phyloP scores from a whole-genome alignment of 37 sponge, comb jelly and placozoan species.

The Chondrosia reniformis region DNA sequence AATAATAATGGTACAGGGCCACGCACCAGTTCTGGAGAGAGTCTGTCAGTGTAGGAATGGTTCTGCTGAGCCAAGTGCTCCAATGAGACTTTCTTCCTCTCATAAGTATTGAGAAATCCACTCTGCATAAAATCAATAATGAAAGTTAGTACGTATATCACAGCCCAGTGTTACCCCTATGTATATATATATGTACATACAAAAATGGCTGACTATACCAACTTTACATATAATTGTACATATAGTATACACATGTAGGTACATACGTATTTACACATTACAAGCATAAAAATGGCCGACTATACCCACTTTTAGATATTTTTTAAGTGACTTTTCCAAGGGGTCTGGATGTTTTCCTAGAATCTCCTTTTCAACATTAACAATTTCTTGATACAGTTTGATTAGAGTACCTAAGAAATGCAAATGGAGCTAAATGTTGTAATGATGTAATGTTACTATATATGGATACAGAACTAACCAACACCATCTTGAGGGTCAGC shows the following conservation, averaged over 20 bases:
- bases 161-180: neutral
- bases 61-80: constrained; percentile 37
- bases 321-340: constrained; percentile 64
- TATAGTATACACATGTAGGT: neutral
- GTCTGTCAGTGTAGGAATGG: constrained; percentile 36
- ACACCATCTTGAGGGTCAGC: constrained; percentile 54
- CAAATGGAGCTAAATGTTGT: neutral
- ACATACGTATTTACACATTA: too few species aligned
- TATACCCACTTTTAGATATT: constrained; percentile 62
- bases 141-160: neutral
- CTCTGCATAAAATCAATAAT: constrained; percentile 12
- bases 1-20: too few species aligned
- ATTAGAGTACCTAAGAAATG: constrained; percentile 50
- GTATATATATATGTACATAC: neutral
- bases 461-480: constrained; percentile 26
- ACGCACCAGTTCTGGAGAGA: constrained; percentile 56
- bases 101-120: constrained; percentile 64
- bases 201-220: neutral
- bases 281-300: too few species aligned
- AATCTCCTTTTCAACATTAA: constrained; percentile 60
- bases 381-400: constrained; percentile 55
- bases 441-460: neutral
- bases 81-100: constrained; percentile 57
- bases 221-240: neutral
- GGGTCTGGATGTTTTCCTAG: constrained; percentile 60